phyloP scores from a whole-genome alignment of 1,140 invertebrate species.

The Halesus radiatus region DNA sequence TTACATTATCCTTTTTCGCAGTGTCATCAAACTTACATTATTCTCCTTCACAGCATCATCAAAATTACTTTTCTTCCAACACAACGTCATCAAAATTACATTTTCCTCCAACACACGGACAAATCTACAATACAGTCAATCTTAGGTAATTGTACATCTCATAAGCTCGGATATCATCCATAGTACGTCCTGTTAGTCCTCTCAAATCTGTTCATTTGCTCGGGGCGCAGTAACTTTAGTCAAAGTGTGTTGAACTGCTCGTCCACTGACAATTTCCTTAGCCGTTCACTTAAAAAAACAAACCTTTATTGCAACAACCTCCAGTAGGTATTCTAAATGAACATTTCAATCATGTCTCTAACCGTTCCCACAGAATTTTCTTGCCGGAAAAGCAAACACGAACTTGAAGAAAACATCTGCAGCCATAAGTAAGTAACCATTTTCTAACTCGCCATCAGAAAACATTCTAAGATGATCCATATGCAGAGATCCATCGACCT shows the following conservation, averaged over 20 bases:
- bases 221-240: neutral
- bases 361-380: neutral
- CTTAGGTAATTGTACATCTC: neutral
- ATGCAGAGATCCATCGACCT: neutral
- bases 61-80: no score
- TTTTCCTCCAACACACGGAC: no score
- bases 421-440: neutral
- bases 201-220: conserved; percentile 3
- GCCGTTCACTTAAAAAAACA: neutral
- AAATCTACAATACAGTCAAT: neutral
- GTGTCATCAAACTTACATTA: no score
- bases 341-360: neutral
- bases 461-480: neutral
- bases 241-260: neutral
- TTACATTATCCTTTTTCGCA: no score
- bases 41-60: no score
- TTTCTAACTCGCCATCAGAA: neutral
- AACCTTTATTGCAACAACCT: neutral
- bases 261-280: neutral
- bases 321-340: neutral
- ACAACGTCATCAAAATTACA: no score
- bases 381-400: neutral
- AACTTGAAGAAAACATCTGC: neutral
- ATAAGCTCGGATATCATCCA: neutral
- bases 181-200: neutral